Conservation (phyloP, 2,113 vertebrate genomes). For the Oryzias woworae region DNA sequence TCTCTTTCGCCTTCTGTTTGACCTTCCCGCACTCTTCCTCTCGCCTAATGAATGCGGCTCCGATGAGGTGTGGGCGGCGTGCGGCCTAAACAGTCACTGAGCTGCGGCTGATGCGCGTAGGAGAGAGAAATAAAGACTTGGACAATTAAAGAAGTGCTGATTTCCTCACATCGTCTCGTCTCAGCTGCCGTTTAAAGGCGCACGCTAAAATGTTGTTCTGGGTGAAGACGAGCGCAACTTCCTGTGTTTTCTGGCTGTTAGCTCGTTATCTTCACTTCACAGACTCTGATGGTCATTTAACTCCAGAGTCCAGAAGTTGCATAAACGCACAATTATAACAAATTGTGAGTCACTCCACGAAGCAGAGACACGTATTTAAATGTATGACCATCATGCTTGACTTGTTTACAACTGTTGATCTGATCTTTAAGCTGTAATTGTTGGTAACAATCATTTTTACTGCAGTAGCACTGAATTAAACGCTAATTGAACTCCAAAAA, state of each 20-base stretch:
- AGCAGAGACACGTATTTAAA: neutral
- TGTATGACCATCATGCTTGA: neutral
- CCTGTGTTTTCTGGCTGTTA: neutral
- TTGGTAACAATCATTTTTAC: no score
- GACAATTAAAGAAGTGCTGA: slow-evolving; percentile 49
- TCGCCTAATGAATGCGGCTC: slow-evolving; percentile 75
- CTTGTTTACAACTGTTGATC: no score
- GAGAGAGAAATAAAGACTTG: slow-evolving; percentile 52
- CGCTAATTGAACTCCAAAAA: no score
- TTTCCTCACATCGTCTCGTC: slow-evolving; percentile 20
- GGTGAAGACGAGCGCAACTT: neutral
- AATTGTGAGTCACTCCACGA: neutral
- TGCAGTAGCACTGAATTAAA: no score
- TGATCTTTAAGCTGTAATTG: no score
- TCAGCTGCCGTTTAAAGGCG: neutral
- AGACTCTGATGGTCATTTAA: neutral
- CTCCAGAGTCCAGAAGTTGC: neutral
- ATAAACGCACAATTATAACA: slow-evolving; percentile 13
- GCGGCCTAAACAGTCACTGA: slow-evolving; percentile 66
- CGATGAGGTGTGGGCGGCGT: slow-evolving; percentile 76
- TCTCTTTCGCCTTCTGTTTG: slow-evolving; percentile 26
- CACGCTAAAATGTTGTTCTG: slow-evolving; percentile 22
- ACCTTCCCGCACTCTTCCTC: slow-evolving; percentile 43
- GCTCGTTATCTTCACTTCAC: slow-evolving; percentile 33
- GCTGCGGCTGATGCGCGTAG: slow-evolving; percentile 67